Evolutionary conservation across 2,797 vertebrate species (phyloP), one percentile per base, ranked within the genome.

Genomic region (Eulemur coronatus): DNA sequence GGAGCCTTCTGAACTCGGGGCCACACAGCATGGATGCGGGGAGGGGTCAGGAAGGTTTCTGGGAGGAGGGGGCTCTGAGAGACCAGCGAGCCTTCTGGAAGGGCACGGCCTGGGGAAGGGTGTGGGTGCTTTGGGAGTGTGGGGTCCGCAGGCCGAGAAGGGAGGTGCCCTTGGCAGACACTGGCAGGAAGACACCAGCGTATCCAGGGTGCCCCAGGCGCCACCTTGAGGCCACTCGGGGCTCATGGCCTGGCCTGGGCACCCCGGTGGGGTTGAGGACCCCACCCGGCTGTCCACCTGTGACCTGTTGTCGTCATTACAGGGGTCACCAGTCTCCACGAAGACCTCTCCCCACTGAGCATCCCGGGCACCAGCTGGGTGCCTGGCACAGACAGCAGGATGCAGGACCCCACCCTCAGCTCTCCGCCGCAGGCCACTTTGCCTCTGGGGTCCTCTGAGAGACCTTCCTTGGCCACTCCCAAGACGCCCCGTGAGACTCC

Each of bases 341-440:
- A 88, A 41, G 63, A 41, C 72, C 1, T 15, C 35, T 87, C 70
- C 17, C 14, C 55, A 12, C 0, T 11, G 4, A 50, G 55, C 59
- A 28, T 69, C 52, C n/a, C n/a, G 28, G 35, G 79, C 43, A 48
- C 67, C 18, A 18, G 4, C 43, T 17, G 48, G 30, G 26, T 24
- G 50, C 46, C 70, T 52, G 46, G 18, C 48, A 78, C 20, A 52
- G 1, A 14, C 17, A 76, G 30, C 17, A 89, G 20, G 7, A 50
- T 0, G 0, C 46, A n/a, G 46, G 3, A 57, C 12, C 17, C 30
- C 17, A 3, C 14, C 0, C 24, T 3, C 46, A 59, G 18, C 52
- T 22, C 24, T 73, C 33, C 43, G 22, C 0, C 12, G 57, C 26
- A 61, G 4, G 70, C 28, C 57, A 9, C 61, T 15, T 59, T 11